phyloP scores from a whole-genome alignment of 53 echinoderm and acorn worm genomes.

The Paracentrotus lividus region DNA sequence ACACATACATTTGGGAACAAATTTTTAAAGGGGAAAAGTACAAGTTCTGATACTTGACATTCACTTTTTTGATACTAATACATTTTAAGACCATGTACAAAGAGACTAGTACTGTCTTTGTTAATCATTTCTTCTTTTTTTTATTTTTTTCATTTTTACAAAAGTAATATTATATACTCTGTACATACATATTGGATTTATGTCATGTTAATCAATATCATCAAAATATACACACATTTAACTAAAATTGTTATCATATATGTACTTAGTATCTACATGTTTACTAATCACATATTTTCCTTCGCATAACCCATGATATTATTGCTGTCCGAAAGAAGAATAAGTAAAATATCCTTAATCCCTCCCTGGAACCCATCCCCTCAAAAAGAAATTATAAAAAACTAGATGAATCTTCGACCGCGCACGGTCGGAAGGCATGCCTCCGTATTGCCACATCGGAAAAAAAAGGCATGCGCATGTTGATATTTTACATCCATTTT shows the following conservation, averaged over 20 bases:
- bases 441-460: too few relatives aligned
- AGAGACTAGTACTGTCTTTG: slow-evolving; percentile 28
- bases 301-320: not conserved
- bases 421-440: too few relatives aligned
- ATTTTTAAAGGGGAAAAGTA: not conserved
- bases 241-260: not conserved
- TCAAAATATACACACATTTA: slow-evolving; percentile 6
- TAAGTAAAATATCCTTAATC: not conserved
- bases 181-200: not conserved
- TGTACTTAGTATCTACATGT: not conserved
- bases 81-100: not conserved
- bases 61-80: not conserved
- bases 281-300: not conserved
- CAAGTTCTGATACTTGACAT: not conserved
- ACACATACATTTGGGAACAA: not conserved
- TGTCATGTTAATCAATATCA: not conserved
- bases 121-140: not conserved
- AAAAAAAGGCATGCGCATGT: too few relatives aligned
- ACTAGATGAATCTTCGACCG: too few relatives aligned
- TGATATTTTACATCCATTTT: too few relatives aligned
- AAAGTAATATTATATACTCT: not conserved
- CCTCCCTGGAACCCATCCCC: not conserved
- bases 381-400: not conserved
- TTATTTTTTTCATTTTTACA: too few relatives aligned
- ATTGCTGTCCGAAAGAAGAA: not conserved